Evolutionary conservation across 2,888 invertebrate species (phyloP).

Genomic region (Linnaemya vulpina): DNA sequence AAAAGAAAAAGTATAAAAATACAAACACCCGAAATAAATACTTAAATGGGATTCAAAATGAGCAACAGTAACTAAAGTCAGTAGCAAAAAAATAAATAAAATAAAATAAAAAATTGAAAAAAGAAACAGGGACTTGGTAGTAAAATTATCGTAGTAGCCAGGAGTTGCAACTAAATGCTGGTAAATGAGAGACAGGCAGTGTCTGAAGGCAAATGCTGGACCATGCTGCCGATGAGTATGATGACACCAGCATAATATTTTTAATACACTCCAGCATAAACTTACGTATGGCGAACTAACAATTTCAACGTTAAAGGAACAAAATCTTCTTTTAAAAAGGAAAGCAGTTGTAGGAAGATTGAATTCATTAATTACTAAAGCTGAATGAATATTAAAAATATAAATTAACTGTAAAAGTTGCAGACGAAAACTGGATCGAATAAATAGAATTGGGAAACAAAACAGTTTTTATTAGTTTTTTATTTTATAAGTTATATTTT

Average conservation of each 20-base stretch:
- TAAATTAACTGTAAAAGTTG: too few species aligned
- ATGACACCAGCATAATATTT: constrained; percentile 49
- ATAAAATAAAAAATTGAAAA: too few species aligned
- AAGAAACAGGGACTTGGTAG: neutral
- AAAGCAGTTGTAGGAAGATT: neutral
- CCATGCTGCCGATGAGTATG: constrained; percentile 25
- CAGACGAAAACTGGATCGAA: too few species aligned
- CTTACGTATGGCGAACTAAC: constrained; percentile 12
- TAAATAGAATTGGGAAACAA: too few species aligned
- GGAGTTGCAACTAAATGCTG: constrained; percentile 32
- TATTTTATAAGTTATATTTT: too few species aligned
- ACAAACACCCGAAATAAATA: constrained; percentile 73
- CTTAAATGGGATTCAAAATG: constrained; percentile 70
- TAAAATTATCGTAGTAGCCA: constrained; percentile 47
- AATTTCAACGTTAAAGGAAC: constrained; percentile 25
- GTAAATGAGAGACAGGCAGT: neutral
- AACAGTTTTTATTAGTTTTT: too few species aligned
- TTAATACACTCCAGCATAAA: constrained; percentile 28
- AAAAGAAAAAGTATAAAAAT: constrained; percentile 71
- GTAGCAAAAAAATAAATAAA: too few species aligned
- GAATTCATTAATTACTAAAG: too few species aligned
- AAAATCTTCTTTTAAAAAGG: neutral
- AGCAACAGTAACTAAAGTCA: constrained; percentile 60
- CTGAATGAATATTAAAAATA: too few species aligned
- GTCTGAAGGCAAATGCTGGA: constrained; percentile 16